Evolutionary conservation across 2,113 vertebrate genomes (phyloP).

Genomic region (Tachycineta bicolor): DNA sequence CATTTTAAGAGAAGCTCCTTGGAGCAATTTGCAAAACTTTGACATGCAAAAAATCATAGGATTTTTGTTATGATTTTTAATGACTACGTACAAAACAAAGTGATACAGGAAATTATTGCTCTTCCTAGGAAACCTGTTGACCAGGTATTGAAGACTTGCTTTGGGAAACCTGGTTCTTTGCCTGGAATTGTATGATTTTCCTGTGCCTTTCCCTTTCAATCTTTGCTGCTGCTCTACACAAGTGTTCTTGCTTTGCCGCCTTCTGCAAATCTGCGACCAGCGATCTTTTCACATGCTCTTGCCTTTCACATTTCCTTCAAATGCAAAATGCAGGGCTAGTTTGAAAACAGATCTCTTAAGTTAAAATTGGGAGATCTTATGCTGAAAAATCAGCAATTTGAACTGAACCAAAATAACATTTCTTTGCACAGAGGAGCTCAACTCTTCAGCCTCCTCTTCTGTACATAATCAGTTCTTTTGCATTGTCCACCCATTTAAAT

Average conservation of each 20-base stretch:
- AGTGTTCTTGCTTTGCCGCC: not conserved
- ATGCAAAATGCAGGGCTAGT: conserved; percentile 5
- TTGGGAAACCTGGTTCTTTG: not conserved
- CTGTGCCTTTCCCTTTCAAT: not conserved
- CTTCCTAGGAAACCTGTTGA: conserved; percentile 67
- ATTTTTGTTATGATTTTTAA: not conserved
- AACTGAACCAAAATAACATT: conserved; percentile 59
- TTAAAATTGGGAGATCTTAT: conserved; percentile 13
- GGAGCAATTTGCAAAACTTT: conserved; percentile 50
- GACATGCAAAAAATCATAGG: not conserved
- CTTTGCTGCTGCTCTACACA: not conserved
- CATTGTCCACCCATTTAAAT: conserved; percentile 29
- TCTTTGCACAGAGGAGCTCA: conserved; percentile 30
- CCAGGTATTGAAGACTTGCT: not conserved
- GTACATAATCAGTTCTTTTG: not conserved
- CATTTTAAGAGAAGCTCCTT: conserved; percentile 26
- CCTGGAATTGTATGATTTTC: not conserved
- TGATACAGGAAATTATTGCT: conserved; percentile 2
- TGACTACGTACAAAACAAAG: not conserved
- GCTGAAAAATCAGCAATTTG: conserved; percentile 43
- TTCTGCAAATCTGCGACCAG: conserved; percentile 29
- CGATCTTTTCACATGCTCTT: not conserved
- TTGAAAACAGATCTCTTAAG: conserved; percentile 35
- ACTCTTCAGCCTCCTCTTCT: not conserved
- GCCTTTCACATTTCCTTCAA: not conserved